phyloP scores from a whole-genome alignment of 2,888 invertebrate species.

The Norana najaformis region DNA sequence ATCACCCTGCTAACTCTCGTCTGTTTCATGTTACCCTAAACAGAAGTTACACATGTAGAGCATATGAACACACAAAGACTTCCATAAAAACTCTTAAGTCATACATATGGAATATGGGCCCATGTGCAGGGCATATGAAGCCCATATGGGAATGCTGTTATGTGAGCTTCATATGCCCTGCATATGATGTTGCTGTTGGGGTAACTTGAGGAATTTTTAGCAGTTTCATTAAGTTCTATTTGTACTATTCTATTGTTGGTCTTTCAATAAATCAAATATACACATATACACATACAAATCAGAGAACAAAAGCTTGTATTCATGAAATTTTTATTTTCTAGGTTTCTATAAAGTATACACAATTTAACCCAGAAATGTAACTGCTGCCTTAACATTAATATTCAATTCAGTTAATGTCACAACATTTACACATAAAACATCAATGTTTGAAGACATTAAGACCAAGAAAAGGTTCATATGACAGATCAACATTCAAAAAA shows the following conservation, averaged over 20 bases:
- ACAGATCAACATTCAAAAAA: neutral
- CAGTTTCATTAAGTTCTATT: neutral
- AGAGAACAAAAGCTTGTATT: neutral
- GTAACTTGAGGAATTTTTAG: neutral
- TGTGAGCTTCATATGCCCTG: too few species aligned
- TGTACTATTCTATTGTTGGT: neutral
- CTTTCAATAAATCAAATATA: neutral
- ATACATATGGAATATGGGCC: too few species aligned
- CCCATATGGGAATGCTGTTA: too few species aligned
- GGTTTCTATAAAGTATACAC: slow-evolving; percentile 5
- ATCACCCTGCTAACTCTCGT: too few species aligned
- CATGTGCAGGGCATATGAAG: too few species aligned
- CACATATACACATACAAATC: neutral
- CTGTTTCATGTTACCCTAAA: too few species aligned
- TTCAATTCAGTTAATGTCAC: neutral
- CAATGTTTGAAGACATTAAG: neutral
- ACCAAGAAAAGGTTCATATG: neutral
- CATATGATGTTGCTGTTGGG: too few species aligned
- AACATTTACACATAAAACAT: slow-evolving; percentile 2
- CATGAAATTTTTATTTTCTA: neutral
- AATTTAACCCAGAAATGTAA: neutral
- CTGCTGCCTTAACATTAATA: slow-evolving; percentile 1
- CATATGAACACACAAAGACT: too few species aligned
- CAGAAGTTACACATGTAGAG: too few species aligned
- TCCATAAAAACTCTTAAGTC: too few species aligned